Conservation (phyloP, 2,888 invertebrate genomes). For the Encarsia formosa region DNA sequence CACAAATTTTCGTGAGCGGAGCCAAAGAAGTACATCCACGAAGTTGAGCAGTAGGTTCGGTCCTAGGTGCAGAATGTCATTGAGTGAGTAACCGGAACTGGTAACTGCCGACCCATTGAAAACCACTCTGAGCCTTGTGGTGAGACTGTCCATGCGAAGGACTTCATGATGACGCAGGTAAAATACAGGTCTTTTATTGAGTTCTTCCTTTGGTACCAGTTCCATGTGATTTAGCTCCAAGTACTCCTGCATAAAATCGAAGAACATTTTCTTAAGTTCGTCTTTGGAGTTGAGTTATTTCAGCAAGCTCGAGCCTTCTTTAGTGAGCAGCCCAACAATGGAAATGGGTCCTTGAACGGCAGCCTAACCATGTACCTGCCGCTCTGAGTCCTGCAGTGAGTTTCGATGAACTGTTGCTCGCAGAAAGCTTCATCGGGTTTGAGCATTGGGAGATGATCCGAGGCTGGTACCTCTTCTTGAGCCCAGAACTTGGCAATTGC, state of each 20-base stretch:
- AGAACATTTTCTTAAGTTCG: background rate
- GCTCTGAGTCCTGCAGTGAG: background rate
- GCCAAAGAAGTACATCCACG: background rate
- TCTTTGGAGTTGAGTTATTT: background rate
- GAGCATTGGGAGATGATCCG: background rate
- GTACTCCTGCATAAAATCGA: background rate
- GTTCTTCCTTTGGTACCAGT: background rate
- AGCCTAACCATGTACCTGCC: background rate
- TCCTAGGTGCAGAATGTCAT: no score
- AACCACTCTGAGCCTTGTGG: background rate
- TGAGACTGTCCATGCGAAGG: background rate
- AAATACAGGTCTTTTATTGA: background rate
- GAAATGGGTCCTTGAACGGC: background rate
- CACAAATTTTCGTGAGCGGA: background rate
- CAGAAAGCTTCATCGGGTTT: background rate
- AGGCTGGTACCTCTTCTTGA: no score
- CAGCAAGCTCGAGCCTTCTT: background rate
- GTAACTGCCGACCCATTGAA: no score
- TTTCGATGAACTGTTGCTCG: background rate
- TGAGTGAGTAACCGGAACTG: no score
- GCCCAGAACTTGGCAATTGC: background rate
- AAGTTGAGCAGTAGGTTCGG: no score
- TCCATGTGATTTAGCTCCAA: background rate
- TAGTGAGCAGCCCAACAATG: background rate
- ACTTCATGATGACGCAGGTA: background rate